A percentile compares a stretch with the other conserved stretches of the same genome.
phyloP scores from a whole-genome alignment of 2,113 vertebrate genomes.

The Okapia johnstoni region DNA sequence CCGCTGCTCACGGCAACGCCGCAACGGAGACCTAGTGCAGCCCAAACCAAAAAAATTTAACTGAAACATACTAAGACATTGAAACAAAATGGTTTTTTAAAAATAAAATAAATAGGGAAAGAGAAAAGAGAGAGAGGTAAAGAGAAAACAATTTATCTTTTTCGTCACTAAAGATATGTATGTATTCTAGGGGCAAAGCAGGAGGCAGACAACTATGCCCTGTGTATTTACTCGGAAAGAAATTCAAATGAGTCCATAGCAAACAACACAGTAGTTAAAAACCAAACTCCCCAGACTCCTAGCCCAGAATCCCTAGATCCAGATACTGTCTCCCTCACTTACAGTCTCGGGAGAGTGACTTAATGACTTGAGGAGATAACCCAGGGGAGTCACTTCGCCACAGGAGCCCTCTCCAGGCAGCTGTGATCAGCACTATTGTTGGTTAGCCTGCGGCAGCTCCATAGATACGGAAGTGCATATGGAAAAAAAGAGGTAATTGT shows the following conservation, averaged over 20 bases:
- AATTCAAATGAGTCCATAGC: rapidly evolving
- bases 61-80: neutral
- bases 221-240: neutral
- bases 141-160: neutral
- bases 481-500: neutral
- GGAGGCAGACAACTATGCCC: neutral
- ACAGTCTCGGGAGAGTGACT: neutral
- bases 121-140: neutral
- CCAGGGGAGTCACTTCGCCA: neutral
- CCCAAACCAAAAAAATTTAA: rapidly evolving
- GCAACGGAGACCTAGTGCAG: rapidly evolving
- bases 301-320: neutral
- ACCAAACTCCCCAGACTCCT: neutral
- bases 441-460: too few species aligned
- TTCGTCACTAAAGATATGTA: neutral
- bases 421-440: rapidly evolving
- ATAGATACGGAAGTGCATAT: neutral
- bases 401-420: rapidly evolving
- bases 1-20: rapidly evolving
- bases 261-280: neutral
- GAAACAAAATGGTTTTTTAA: neutral
- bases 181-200: neutral
- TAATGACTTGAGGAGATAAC: rapidly evolving
- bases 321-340: too few species aligned
- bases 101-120: neutral